phyloP scores from a whole-genome alignment of 2,888 invertebrate species.

The Lomographa bimaculata region DNA sequence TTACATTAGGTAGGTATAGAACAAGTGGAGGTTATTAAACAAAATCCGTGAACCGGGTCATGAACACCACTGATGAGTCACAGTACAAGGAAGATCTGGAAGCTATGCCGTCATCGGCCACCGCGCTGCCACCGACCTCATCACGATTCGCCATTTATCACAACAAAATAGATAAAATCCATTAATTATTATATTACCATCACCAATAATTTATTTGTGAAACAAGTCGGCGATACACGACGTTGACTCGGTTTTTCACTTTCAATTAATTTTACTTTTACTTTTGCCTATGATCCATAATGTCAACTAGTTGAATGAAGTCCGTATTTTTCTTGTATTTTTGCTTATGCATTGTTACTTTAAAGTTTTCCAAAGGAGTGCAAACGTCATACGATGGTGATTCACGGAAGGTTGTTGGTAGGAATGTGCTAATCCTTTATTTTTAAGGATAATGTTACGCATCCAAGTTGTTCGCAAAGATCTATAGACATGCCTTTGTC shows the following conservation, averaged over 20 bases:
- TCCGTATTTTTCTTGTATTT: too few species aligned
- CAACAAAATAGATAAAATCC: constrained; percentile 38
- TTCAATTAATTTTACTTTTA: constrained; percentile 25
- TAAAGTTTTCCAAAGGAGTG: too few species aligned
- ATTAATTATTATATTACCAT: constrained; percentile 40
- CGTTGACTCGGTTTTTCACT: constrained; percentile 29
- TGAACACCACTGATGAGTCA: constrained; percentile 72
- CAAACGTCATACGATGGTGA: constrained; percentile 25
- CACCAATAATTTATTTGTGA: constrained; percentile 24
- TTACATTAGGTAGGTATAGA: constrained; percentile 38
- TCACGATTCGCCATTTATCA: constrained; percentile 52
- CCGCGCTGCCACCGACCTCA: constrained; percentile 38
- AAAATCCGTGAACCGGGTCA: constrained; percentile 71
- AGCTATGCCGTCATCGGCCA: constrained; percentile 68
- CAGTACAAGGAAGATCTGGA: constrained; percentile 72
- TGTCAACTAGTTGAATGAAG: constrained; percentile 13
- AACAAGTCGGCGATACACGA: constrained; percentile 14
- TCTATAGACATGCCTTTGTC: constrained; percentile 22
- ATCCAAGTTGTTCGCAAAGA: constrained; percentile 20
- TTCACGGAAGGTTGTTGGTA: constrained; percentile 24
- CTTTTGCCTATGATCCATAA: constrained; percentile 21
- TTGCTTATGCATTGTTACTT: too few species aligned
- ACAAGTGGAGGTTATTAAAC: constrained; percentile 55
- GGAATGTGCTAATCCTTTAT: constrained; percentile 29
- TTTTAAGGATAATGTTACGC: constrained; percentile 33